Conservation (phyloP, 2,888 invertebrate species). For the Pollenia angustigena region DNA sequence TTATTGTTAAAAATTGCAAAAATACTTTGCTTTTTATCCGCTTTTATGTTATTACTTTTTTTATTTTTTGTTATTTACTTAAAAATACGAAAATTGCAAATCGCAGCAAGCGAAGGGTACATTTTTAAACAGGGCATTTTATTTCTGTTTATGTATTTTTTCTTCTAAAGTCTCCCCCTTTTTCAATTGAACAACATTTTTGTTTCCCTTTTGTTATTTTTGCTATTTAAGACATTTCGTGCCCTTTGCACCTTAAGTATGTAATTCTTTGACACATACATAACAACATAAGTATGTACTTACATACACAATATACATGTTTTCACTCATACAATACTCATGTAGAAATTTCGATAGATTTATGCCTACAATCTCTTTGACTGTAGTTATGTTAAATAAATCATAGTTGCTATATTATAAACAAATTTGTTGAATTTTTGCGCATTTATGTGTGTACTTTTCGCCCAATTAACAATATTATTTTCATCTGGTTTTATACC, state of each 20-base stretch:
- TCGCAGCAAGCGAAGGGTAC: conserved; percentile 26
- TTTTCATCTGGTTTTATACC: too few species aligned
- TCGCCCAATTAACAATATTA: too few species aligned
- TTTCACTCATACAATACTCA: neutral
- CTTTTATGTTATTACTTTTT: neutral
- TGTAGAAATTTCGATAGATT: neutral
- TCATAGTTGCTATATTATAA: neutral
- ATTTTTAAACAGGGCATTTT: conserved; percentile 40
- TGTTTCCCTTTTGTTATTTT: neutral
- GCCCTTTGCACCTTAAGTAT: conserved; percentile 12
- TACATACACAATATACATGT: neutral
- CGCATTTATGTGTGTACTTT: too few species aligned
- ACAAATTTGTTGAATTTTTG: too few species aligned
- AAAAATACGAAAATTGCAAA: conserved; percentile 33
- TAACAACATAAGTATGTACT: neutral
- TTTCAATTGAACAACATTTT: neutral
- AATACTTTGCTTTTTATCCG: conserved; percentile 12
- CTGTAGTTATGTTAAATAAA: neutral
- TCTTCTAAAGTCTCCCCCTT: neutral
- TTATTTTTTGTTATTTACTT: conserved; percentile 1
- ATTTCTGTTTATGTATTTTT: neutral
- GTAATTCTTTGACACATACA: neutral
- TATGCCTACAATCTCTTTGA: neutral
- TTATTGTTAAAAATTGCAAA: conserved; percentile 4
- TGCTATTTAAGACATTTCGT: conserved; percentile 19